phyloP scores from a whole-genome alignment of 2,113 vertebrate species.

The Astur gentilis region DNA sequence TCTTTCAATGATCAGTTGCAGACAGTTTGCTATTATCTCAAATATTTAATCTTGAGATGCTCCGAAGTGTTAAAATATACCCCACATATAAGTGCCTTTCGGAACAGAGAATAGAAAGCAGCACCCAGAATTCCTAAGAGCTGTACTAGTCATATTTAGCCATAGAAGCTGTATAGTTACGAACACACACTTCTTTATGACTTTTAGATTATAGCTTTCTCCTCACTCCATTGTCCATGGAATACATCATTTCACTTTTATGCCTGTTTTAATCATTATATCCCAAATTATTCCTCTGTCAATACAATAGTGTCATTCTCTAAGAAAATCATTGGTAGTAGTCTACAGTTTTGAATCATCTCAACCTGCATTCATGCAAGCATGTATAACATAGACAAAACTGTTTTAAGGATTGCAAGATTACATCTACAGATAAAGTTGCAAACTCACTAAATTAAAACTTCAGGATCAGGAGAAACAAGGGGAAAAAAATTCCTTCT shows the following conservation, averaged over 20 bases:
- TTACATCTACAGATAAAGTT: not conserved
- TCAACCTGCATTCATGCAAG: not conserved
- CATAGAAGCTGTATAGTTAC: not conserved
- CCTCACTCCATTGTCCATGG: not conserved
- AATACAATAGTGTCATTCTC: not conserved
- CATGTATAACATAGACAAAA: not conserved
- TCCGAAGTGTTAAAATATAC: not conserved
- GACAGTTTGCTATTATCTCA: conserved; percentile 9
- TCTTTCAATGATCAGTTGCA: not conserved
- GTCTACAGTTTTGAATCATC: not conserved
- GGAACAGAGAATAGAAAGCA: not conserved
- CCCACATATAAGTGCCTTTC: not conserved
- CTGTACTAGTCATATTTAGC: not conserved
- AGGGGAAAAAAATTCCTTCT: not conserved
- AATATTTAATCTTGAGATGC: conserved; percentile 20
- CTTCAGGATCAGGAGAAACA: not conserved
- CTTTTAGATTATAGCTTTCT: not conserved
- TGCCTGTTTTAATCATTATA: not conserved
- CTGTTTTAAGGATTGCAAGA: not conserved
- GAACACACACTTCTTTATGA: not conserved
- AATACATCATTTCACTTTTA: not conserved
- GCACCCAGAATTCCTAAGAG: not conserved
- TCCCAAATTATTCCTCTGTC: not conserved
- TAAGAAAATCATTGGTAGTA: not conserved
- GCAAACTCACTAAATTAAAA: not conserved